Base-by-base conservation (phyloP, 2,113 vertebrate species). In the Engystomops pustulosus region DNA sequence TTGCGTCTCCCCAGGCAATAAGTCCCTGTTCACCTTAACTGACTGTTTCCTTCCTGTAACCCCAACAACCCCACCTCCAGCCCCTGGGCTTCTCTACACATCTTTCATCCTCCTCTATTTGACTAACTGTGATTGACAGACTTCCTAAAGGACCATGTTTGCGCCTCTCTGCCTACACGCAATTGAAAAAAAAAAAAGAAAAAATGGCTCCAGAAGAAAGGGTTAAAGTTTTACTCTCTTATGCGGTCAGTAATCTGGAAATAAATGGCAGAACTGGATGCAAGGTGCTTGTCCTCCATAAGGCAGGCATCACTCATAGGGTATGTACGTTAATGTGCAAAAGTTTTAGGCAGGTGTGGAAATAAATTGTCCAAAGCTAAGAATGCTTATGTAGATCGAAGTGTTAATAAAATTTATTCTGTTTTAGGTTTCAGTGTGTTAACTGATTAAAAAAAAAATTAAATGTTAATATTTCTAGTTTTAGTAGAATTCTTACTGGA, bases 91-190 rank as follows among this genome's bases (percentile, higher is more conserved):
- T 72, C 49, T 58, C 34, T 23, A 45, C 18, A 18, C n/a, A 71
- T 23, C 80, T 82, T 82, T 82, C 51, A 82, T 82, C 80, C 60
- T 45, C 23, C 68, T 55, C 72, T n/a, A 45, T 71, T 82, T 72
- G 68, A 72, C 68, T 72, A 72, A 72, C 36, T 72, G 51, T 72
- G 80, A 4, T 65, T 14, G 88, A 87, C 6, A 86, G 0, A 32
- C 80, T 82, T 68, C 86, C 51, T 80, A 27, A 44, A 53, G 1
- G 41, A 6, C 81, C 20, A 25, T 38, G 60, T 0, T 8, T 0
- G 4, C 7, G 0, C 65, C 75, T 69, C 62, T 62, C 45, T 68
- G 10, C 68, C 53, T 25, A 11, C 14, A 30, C 68, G 45, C 32
- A 25, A 34, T 58, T 30, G 41, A 38, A 6, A 81, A 30, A 15